Conservation (phyloP, 2,888 invertebrate genomes). For the Carcina quercana region DNA sequence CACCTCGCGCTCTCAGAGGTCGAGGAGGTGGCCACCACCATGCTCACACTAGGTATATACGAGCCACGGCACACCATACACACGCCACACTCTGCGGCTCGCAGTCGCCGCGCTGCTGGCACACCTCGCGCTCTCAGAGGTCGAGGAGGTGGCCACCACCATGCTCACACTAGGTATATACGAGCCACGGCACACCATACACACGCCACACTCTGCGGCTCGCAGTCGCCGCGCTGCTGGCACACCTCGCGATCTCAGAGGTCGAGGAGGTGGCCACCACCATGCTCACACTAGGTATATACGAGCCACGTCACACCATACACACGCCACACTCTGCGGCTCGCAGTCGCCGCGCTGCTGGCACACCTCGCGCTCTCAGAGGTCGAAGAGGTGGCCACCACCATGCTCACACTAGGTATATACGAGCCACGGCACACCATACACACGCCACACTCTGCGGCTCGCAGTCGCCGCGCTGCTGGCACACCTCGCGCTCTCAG, state of each 20-base stretch:
- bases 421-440: no score
- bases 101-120: conserved; percentile 87
- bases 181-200: conserved; percentile 87
- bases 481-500: conserved; percentile 82
- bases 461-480: conserved; percentile 87
- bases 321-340: no score
- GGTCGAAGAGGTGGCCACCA: conserved; percentile 80
- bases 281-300: conserved; percentile 73
- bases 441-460: no score
- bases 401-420: conserved; percentile 77
- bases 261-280: conserved; percentile 82
- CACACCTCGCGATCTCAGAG: conserved; percentile 83
- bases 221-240: conserved; percentile 82
- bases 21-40: conserved; percentile 80
- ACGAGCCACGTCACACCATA: no score
- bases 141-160: conserved; percentile 81
- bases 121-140: conserved; percentile 82
- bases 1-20: conserved; percentile 84
- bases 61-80: no score
- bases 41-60: conserved; percentile 73
- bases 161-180: conserved; percentile 67
- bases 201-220: no score
- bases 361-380: conserved; percentile 84
- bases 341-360: no score
- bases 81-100: no score